A percentile compares a stretch with the other conserved stretches of the same genome.
Conservation (phyloP, 2,797 vertebrate genomes). For the Dendrocincla tyrannina region DNA sequence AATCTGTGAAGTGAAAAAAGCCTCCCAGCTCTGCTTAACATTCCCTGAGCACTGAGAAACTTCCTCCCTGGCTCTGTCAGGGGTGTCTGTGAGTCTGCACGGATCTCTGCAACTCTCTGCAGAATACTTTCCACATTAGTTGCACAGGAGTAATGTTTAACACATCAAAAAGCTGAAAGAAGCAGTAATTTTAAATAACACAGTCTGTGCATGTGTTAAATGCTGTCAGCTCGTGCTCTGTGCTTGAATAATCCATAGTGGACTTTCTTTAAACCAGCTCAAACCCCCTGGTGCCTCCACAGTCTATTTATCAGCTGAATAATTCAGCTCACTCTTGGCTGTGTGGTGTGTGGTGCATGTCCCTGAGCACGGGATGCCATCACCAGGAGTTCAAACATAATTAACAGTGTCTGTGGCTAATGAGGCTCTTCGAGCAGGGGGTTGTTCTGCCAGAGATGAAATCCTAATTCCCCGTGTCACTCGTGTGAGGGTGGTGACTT, state of each 20-base stretch:
- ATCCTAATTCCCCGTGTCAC: neutral
- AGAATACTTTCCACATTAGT: neutral
- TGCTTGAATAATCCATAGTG: neutral
- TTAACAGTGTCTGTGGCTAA: slow-evolving; percentile 22
- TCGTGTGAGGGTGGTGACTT: neutral
- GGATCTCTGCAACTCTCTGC: neutral
- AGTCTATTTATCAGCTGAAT: neutral
- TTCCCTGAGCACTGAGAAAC: neutral
- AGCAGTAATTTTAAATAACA: neutral
- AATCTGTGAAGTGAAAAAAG: neutral
- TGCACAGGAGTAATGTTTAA: neutral
- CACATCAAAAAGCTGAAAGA: neutral
- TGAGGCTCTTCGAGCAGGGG: neutral
- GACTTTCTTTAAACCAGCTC: neutral
- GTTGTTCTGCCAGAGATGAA: neutral
- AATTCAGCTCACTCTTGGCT: neutral
- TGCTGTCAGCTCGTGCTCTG: rapidly evolving
- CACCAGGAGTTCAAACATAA: neutral
- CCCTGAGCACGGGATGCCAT: neutral
- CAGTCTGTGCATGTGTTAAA: neutral
- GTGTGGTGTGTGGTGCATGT: neutral
- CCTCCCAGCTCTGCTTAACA: neutral
- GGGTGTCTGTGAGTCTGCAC: rapidly evolving
- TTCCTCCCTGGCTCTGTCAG: rapidly evolving
- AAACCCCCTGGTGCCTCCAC: neutral